Evolutionary conservation across 1,140 invertebrate genomes (phyloP), one percentile per base, ranked within the genome.

Genomic region (Chlorops oryzae): DNA sequence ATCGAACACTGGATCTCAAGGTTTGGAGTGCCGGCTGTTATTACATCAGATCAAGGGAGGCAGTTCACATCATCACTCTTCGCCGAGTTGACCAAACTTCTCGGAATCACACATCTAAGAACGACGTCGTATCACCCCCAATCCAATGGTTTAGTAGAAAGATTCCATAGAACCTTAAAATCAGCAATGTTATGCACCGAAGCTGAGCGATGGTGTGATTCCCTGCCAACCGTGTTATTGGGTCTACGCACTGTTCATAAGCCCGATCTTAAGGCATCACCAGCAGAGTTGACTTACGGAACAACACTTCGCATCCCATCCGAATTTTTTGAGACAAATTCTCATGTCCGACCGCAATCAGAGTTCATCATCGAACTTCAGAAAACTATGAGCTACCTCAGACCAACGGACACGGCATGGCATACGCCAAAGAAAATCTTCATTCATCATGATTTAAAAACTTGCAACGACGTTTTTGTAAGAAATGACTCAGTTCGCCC

Each of bases 31-130:
- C 70, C 72, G 5, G 2, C 17, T 0, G 37, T 25, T 15, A 63
- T 77, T 10, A 75, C 67, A 0, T 73, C 70, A 2, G 68, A 75
- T 48, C 56, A 58, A 35, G 70, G 70, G 15, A 44, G 44, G 20
- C 64, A 73, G 37, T 74, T 75, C 40, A 54, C 66, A 27, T 55
- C 59, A 0, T 15, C 49, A 9, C 12, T 64, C 1, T 64, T 62
- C 35, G 35, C 21, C 0, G 35, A 58, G 41, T 10, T 40, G 18
- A 22, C 50, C 9, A 9, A 57, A 28, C 27, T 38, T 6, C 20
- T 56, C 10, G 64, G 56, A 5, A 51, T 58, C 6, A 50, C 58
- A 23, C 17, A 47, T 47, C 18, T 51, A 54, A 0, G 65, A 69
- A 12, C 62, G 66, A 43, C 47, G 63, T 3, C 55, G 48, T 15